phyloP scores from a whole-genome alignment of 2,888 invertebrate species.

The Oscheius onirici region DNA sequence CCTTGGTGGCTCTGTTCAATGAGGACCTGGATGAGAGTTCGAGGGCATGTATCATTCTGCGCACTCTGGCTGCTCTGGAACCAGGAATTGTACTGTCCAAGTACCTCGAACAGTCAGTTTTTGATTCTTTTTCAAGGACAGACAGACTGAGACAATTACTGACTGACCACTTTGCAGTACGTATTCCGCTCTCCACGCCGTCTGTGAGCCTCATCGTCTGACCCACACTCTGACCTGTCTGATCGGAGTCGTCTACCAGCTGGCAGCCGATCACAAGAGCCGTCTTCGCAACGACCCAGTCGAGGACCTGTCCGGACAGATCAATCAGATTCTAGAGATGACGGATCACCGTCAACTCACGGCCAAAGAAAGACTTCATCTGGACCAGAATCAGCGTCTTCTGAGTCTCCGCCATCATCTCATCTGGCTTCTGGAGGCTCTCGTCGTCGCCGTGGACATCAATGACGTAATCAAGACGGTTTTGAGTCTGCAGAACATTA shows the following conservation, averaged over 20 bases:
- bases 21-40: not conserved
- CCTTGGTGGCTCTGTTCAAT: conserved; percentile 25
- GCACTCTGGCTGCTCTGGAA: conserved; percentile 36
- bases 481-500: conserved; percentile 25
- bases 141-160: no score
- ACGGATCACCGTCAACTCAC: not conserved
- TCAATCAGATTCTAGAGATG: not conserved
- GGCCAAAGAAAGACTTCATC: not conserved
- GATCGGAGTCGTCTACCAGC: conserved; percentile 19
- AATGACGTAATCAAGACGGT: conserved; percentile 40
- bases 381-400: conserved; percentile 2
- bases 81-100: conserved; percentile 45
- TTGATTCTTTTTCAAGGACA: not conserved
- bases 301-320: conserved; percentile 1
- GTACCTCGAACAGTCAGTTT: conserved; percentile 48
- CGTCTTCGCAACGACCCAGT: not conserved
- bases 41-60: conserved; percentile 4
- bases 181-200: conserved; percentile 36
- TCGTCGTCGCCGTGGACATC: conserved; percentile 48
- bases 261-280: conserved; percentile 21
- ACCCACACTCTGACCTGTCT: conserved; percentile 30
- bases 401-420: conserved; percentile 37
- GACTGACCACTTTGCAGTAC: conserved; percentile 30
- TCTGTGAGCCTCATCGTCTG: conserved; percentile 42
- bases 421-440: conserved; percentile 46